Base-by-base conservation (phyloP, 2,888 invertebrate genomes). In the Sphaerophoria rueppellii region DNA sequence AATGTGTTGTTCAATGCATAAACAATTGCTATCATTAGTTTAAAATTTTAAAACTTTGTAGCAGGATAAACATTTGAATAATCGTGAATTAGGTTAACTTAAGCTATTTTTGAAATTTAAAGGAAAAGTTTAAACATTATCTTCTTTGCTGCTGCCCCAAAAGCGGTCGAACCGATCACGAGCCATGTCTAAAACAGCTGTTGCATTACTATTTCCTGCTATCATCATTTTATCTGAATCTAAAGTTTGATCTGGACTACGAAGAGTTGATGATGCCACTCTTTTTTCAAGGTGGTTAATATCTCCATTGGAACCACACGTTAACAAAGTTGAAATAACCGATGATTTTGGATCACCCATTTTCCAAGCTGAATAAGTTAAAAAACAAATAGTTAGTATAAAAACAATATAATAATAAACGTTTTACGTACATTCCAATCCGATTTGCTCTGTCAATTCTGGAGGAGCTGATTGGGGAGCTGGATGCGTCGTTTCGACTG, bases 81-180 rank as follows among this genome's bases (percentile, higher is more conserved):
- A 24, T 24, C 24, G 24, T 24, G 24, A 1, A 24, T 24, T 24
- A 24, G 24, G 24, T 24, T 24, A 24, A 24, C 24, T 24, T 2
- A 24, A 24, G 1, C 24, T 24, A 2, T 24, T 24, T 24, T 2
- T 24, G 24, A 2, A 2, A 24, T 24, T 24, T 24, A 24, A 24
- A 24, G 24, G 24, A 24, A 24, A 24, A 24, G 12, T 46, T 90
- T 91, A 91, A 87, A 91, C 94, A 89, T 93, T 93, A 88, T 94
- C 94, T 88, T 94, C 94, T 88, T 94, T 94, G 88, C 93, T 94
- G 89, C 95, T 95, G 87, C 95, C 95, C 96, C 96, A 96, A 92
- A 96, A 96, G 89, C 96, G 95, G 92, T 96, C 96, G 90, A 96
- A 96, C 88, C 96, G 95, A 91, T 95, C 95, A 88, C 96, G 95